phyloP scores from a whole-genome alignment of 2,797 vertebrate genomes.

The Delichon dasypus region DNA sequence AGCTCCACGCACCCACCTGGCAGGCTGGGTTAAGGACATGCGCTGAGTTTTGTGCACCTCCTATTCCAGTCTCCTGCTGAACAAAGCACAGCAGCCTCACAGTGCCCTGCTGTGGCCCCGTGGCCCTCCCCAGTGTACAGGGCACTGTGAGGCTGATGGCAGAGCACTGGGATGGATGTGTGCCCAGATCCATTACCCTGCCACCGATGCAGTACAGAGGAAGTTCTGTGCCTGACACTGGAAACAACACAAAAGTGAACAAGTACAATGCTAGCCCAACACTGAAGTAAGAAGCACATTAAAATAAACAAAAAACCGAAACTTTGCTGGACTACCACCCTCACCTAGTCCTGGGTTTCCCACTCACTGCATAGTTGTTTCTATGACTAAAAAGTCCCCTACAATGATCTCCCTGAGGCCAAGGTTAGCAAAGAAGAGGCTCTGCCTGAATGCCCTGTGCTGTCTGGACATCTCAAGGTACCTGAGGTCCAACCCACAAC shows the following conservation, averaged over 20 bases:
- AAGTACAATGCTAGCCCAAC: not conserved
- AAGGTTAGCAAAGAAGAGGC: not conserved
- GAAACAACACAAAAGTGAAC: not conserved
- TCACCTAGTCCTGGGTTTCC: not conserved
- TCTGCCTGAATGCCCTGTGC: rapidly evolving
- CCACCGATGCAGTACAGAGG: rapidly evolving
- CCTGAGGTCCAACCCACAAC: not conserved
- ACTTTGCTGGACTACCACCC: not conserved
- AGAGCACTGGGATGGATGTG: rapidly evolving
- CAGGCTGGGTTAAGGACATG: not conserved
- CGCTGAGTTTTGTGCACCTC: not conserved
- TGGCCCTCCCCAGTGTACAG: rapidly evolving
- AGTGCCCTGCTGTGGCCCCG: not conserved
- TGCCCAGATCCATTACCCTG: not conserved
- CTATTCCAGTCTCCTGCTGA: not conserved
- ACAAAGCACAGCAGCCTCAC: not conserved
- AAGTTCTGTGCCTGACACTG: not conserved
- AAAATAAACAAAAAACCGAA: not conserved
- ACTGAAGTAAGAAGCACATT: not conserved
- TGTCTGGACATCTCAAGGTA: not conserved
- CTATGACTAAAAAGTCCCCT: not conserved
- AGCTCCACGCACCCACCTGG: not conserved
- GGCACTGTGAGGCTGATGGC: not conserved
- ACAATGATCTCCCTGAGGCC: not conserved
- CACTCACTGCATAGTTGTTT: not conserved